phyloP scores from a whole-genome alignment of 1,140 invertebrate genomes.

The Lamellibrachia luymesi region DNA sequence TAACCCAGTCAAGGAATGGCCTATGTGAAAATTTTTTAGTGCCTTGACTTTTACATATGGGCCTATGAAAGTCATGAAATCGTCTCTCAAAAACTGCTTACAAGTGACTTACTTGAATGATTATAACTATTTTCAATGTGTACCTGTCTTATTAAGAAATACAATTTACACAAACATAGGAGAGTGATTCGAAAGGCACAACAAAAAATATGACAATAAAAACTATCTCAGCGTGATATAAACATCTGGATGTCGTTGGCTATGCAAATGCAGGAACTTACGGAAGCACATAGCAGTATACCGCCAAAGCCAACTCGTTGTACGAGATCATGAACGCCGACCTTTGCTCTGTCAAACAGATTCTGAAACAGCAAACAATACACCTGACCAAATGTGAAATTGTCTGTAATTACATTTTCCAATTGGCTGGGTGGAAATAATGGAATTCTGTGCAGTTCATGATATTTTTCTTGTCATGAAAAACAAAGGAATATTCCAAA shows the following conservation, averaged over 20 bases:
- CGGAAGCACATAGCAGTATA: conserved; percentile 94
- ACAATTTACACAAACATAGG: neutral
- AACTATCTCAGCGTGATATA: neutral
- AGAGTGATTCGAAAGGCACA: neutral
- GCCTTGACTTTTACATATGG: neutral
- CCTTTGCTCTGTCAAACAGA: conserved; percentile 75
- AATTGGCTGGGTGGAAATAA: too few species aligned
- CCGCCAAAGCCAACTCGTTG: conserved; percentile 95
- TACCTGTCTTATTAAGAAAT: neutral
- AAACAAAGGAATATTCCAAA: too few species aligned
- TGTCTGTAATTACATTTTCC: too few species aligned
- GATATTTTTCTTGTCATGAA: too few species aligned
- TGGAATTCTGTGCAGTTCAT: too few species aligned
- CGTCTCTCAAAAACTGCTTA: neutral
- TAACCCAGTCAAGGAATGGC: too few species aligned
- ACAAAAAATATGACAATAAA: neutral
- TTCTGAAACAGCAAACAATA: conserved; percentile 56
- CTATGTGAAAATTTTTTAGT: neutral
- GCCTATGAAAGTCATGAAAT: neutral
- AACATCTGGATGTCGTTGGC: conserved; percentile 3
- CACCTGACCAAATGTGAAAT: neutral
- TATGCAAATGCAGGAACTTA: conserved; percentile 53
- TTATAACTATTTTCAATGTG: neutral
- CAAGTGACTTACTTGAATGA: neutral
- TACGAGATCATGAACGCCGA: conserved; percentile 87